phyloP scores from a whole-genome alignment of 1,140 invertebrate species.

The Drosophila tani region DNA sequence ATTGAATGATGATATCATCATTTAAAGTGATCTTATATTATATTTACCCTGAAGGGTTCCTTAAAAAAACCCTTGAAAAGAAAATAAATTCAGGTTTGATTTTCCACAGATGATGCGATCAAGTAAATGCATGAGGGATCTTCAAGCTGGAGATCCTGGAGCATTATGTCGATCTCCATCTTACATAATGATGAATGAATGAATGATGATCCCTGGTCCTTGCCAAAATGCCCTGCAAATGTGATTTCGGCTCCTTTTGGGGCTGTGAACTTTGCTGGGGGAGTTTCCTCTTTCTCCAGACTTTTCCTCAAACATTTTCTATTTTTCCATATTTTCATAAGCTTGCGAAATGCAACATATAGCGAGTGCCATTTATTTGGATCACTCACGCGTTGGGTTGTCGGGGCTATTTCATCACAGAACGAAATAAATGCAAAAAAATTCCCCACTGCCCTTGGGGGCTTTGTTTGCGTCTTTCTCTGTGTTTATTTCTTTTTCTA shows the following conservation, averaged over 20 bases:
- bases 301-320: neutral
- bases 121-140: constrained; percentile 18
- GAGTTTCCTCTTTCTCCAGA: neutral
- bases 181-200: neutral
- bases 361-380: neutral
- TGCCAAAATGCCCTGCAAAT: constrained; percentile 5
- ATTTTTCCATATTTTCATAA: neutral
- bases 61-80: no score
- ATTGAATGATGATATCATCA: neutral
- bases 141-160: constrained; percentile 12
- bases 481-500: neutral
- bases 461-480: constrained; percentile 12
- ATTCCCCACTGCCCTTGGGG: neutral
- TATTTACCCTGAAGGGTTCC: no score
- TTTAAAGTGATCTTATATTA: neutral
- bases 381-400: neutral
- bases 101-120: constrained; percentile 2
- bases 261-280: constrained; percentile 1
- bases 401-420: constrained; percentile 48
- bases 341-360: constrained; percentile 13
- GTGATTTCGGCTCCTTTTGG: constrained; percentile 1
- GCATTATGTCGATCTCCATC: neutral
- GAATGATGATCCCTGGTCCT: constrained; percentile 3
- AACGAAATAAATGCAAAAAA: constrained; percentile 40
- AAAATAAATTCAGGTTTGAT: neutral